phyloP scores from a whole-genome alignment of 1,140 invertebrate genomes.

The Cardiocondyla obscurior region DNA sequence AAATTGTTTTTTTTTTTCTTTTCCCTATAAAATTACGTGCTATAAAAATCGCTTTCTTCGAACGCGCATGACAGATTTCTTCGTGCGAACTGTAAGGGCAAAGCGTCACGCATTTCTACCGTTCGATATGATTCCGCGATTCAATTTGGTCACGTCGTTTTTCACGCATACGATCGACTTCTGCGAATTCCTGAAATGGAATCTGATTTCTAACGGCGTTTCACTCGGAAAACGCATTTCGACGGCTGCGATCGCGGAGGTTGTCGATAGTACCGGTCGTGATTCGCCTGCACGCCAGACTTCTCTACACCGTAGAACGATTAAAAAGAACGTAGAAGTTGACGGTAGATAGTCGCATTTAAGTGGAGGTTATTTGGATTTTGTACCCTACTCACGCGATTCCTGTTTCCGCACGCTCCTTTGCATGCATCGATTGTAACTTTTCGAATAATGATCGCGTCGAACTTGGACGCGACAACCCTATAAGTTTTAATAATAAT shows the following conservation, averaged over 20 bases:
- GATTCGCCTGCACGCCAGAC: constrained; percentile 31
- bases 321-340: constrained; percentile 35
- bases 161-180: constrained; percentile 15
- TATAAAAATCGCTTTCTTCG: neutral
- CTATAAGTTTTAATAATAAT: neutral
- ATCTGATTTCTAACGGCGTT: constrained; percentile 78
- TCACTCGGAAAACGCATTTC: constrained; percentile 58
- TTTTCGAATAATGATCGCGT: constrained; percentile 18
- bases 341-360: constrained; percentile 15
- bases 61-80: neutral
- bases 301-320: constrained; percentile 39
- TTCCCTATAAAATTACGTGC: neutral
- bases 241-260: constrained; percentile 43
- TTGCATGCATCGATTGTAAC: constrained; percentile 14
- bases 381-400: constrained; percentile 57
- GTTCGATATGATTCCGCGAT: constrained; percentile 18
- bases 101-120: neutral
- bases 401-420: constrained; percentile 55
- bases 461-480: neutral
- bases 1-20: neutral
- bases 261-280: constrained; percentile 39
- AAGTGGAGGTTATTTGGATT: constrained; percentile 21
- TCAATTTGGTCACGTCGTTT: constrained; percentile 49
- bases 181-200: constrained; percentile 70
- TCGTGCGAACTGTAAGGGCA: neutral